These are phyloP conservation scores for Heliconius hewitsoni DNA, from an alignment of 1,140 invertebrate species.

Conservation along the genomic window DNA sequence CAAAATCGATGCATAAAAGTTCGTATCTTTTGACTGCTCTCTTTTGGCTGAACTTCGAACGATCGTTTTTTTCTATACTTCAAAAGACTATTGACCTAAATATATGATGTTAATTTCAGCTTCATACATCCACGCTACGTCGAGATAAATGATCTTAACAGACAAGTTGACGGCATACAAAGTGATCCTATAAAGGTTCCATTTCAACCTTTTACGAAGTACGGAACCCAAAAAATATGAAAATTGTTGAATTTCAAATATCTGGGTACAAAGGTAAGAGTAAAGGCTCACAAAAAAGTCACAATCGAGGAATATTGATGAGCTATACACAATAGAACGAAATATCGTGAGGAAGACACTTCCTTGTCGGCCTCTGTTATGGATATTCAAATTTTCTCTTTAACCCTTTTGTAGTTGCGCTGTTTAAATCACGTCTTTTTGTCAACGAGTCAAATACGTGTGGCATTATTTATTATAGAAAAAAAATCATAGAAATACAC, in stretches of 20 bases:
- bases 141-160: too few species aligned
- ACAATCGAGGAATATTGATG: constrained; percentile 50
- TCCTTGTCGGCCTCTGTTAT: constrained; percentile 45
- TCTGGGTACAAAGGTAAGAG: constrained; percentile 43
- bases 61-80: too few species aligned
- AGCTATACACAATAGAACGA: constrained; percentile 42
- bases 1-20: too few species aligned
- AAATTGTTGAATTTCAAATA: constrained; percentile 41
- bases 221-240: constrained; percentile 10
- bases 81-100: too few species aligned
- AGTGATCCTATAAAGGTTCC: too few species aligned
- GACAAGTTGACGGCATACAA: too few species aligned
- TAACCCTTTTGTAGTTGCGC: constrained; percentile 27
- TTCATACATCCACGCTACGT: too few species aligned
- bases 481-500: background rate
- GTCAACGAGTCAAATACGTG: constrained; percentile 12
- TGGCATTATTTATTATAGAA: background rate
- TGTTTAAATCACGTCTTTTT: constrained; percentile 15
- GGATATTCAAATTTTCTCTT: constrained; percentile 35
- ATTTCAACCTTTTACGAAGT: too few species aligned
- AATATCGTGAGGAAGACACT: constrained; percentile 46
- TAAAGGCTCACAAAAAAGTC: constrained; percentile 37
- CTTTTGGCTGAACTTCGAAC: too few species aligned
- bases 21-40: too few species aligned
- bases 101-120: too few species aligned